phyloP scores from a whole-genome alignment of 2,888 invertebrate genomes.

The Cheilosia impressa region DNA sequence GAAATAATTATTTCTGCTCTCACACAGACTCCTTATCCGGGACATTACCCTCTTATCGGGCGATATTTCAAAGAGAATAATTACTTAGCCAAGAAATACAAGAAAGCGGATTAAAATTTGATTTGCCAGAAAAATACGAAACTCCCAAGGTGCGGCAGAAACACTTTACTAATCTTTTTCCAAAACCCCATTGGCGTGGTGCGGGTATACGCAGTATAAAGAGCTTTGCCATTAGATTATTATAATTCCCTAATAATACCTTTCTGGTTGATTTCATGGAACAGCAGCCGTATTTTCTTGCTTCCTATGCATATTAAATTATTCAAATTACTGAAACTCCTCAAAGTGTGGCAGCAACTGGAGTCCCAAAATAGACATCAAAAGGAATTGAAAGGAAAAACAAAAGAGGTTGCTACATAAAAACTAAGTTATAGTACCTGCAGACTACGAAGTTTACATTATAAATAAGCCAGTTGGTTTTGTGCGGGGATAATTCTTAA shows the following conservation, averaged over 20 bases:
- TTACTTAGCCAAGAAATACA: no score
- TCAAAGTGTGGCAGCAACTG: neutral
- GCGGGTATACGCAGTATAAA: neutral
- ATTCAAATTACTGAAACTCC: neutral
- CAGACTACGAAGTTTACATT: no score
- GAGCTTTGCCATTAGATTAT: neutral
- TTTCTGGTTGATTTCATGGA: conserved; percentile 1
- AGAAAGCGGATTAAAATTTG: no score
- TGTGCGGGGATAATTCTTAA: no score
- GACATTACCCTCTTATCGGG: no score
- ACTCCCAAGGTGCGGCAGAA: no score
- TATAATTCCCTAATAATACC: neutral
- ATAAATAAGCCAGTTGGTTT: no score
- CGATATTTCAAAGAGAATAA: no score
- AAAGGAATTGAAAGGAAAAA: neutral
- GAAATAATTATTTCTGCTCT: no score
- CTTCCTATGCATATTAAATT: neutral
- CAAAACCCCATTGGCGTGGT: neutral
- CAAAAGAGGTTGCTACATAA: neutral
- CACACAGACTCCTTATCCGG: no score
- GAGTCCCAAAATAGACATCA: neutral
- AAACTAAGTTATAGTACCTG: neutral
- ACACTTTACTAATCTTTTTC: conserved; percentile 6
- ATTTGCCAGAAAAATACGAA: no score
- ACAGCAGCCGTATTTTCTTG: neutral